Percentiles rank a stretch among this genome's conserved stretches.
Conservation (phyloP, 2,888 invertebrate species). For the Amorpha juglandis region DNA sequence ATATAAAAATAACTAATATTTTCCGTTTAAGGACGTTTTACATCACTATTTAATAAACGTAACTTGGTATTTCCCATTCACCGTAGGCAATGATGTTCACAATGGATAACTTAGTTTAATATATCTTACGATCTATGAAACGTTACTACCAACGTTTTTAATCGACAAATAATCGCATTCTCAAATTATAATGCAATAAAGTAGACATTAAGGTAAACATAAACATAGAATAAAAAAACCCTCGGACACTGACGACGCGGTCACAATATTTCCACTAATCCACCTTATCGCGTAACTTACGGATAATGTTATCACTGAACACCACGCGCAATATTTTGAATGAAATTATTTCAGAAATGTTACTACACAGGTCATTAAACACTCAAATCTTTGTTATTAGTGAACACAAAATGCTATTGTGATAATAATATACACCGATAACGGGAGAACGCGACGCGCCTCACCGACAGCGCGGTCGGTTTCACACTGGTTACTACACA, state of each 20-base stretch:
- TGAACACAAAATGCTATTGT: slow-evolving; percentile 43
- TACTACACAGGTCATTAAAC: slow-evolving; percentile 40
- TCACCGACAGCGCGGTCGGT: slow-evolving; percentile 58
- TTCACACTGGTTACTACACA: slow-evolving; percentile 62
- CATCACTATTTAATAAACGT: not conserved
- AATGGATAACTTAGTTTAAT: not conserved
- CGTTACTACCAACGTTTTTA: not conserved
- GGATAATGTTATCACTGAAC: slow-evolving; percentile 52
- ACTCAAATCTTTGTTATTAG: slow-evolving; percentile 40
- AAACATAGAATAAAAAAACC: slow-evolving; percentile 52
- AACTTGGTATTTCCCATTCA: too few relatives aligned
- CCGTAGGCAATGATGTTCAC: too few relatives aligned
- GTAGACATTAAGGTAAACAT: slow-evolving; percentile 35
- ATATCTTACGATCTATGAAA: not conserved
- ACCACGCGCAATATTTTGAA: slow-evolving; percentile 45
- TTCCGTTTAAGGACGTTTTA: not conserved
- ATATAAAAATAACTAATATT: too few relatives aligned
- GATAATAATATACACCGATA: slow-evolving; percentile 40
- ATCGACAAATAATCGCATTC: not conserved
- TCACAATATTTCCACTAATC: slow-evolving; percentile 74
- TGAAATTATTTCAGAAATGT: slow-evolving; percentile 40
- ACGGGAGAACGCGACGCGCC: slow-evolving; percentile 51
- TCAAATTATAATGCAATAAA: not conserved
- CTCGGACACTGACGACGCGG: slow-evolving; percentile 64
- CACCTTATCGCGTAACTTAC: slow-evolving; percentile 72